Percentiles rank a stretch among this genome's conserved stretches.
Conservation (phyloP, 2,113 vertebrate genomes). For the Periophthalmodon schlosseri region DNA sequence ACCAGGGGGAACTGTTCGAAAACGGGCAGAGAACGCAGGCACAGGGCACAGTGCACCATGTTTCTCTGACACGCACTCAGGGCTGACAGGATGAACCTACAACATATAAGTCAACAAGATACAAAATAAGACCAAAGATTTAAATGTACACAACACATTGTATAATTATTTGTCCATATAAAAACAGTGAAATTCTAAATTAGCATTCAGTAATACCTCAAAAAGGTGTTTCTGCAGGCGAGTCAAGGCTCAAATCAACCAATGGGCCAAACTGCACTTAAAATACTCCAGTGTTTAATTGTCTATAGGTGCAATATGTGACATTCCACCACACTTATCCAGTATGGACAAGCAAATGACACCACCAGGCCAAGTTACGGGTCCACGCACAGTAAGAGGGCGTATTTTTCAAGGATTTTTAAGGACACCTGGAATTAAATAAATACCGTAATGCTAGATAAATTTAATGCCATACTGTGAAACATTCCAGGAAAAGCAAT, state of each 20-base stretch:
- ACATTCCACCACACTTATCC: background rate
- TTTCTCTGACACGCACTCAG: slow-evolving; percentile 97
- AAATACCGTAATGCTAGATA: background rate
- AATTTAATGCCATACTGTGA: background rate
- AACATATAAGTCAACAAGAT: background rate
- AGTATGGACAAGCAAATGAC: no score
- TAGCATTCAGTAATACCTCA: background rate
- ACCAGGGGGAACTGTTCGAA: slow-evolving; percentile 98
- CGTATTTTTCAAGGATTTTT: no score
- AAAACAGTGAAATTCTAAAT: background rate
- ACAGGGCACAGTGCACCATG: slow-evolving; percentile 95
- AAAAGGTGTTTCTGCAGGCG: background rate
- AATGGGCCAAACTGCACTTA: no score
- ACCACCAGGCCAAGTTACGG: no score
- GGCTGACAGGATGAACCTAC: slow-evolving; percentile 94
- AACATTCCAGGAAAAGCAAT: background rate
- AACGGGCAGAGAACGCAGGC: slow-evolving; percentile 90
- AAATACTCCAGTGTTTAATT: no score
- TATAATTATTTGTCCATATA: background rate
- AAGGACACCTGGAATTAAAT: no score
- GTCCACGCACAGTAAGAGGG: no score
- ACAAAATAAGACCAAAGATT: background rate
- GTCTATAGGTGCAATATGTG: no score
- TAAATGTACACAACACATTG: background rate
- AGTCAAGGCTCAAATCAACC: no score